A percentile compares a stretch with the other conserved stretches of the same genome.
Evolutionary conservation across 1,140 invertebrate genomes (phyloP).

Genomic region (Psilanteris sp.): DNA sequence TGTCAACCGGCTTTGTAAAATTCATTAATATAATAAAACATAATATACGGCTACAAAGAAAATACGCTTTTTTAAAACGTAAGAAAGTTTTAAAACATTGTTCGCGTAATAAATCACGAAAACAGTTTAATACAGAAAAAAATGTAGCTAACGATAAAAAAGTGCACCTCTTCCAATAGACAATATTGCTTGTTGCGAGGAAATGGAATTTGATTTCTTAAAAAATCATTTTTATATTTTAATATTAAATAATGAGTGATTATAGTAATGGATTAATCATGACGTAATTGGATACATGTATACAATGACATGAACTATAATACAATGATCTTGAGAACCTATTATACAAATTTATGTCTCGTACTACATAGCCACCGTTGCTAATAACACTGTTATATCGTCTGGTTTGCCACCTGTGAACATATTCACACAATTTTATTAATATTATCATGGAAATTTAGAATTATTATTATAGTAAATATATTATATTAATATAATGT

Average conservation of each 20-base stretch:
- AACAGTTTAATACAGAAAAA: conserved; percentile 1
- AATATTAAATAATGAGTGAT: conserved; percentile 73
- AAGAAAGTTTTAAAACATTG: conserved; percentile 10
- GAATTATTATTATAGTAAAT: too few species aligned
- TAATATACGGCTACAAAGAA: conserved; percentile 26
- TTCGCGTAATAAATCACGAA: not conserved
- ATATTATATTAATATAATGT: too few species aligned
- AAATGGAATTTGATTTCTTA: conserved; percentile 53
- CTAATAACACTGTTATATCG: conserved; percentile 97
- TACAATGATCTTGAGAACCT: conserved; percentile 76
- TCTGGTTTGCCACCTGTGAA: conserved; percentile 95
- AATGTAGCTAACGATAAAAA: not conserved
- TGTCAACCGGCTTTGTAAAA: conserved; percentile 22
- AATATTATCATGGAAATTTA: too few species aligned
- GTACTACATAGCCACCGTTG: conserved; percentile 89
- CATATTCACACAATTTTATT: too few species aligned
- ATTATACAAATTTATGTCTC: conserved; percentile 72
- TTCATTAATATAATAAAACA: conserved; percentile 11
- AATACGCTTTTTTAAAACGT: conserved; percentile 13
- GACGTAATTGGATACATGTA: conserved; percentile 72
- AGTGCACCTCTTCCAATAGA: conserved; percentile 15
- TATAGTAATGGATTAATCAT: conserved; percentile 68
- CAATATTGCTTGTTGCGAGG: conserved; percentile 21
- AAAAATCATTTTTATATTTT: conserved; percentile 67
- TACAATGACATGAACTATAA: conserved; percentile 78